Evolutionary conservation across 2,797 vertebrate species (phyloP).

Genomic region (Dipus sagitta): DNA sequence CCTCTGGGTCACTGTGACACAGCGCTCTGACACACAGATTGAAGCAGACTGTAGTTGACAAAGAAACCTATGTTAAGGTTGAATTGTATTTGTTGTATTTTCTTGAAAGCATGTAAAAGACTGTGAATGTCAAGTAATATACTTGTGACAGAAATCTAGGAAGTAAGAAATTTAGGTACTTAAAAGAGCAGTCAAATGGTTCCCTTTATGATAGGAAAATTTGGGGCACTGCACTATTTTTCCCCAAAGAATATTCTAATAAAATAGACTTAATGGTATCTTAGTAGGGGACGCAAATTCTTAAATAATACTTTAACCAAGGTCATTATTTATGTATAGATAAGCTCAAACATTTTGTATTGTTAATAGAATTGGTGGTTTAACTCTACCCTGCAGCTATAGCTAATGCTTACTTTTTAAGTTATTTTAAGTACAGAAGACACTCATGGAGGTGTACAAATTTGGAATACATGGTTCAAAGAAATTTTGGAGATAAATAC

Average conservation of each 20-base stretch:
- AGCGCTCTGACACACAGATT: not conserved
- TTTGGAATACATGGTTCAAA: not conserved
- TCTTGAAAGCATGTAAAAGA: constrained; percentile 20
- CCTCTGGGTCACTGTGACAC: constrained; percentile 38
- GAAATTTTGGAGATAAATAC: not conserved
- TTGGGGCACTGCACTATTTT: not conserved
- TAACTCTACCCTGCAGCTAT: not conserved
- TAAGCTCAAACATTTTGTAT: constrained; percentile 17
- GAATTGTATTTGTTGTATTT: constrained; percentile 63
- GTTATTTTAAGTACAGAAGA: not conserved
- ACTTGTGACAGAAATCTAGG: constrained; percentile 26
- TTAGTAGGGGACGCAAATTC: not conserved
- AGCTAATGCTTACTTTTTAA: not conserved
- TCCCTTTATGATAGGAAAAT: constrained; percentile 66
- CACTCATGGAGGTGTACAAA: not conserved
- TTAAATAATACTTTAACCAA: not conserved
- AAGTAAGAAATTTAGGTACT: constrained; percentile 60
- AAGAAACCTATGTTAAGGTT: constrained; percentile 48
- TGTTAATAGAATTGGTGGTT: not conserved
- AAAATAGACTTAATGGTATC: constrained; percentile 35
- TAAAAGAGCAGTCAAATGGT: not conserved
- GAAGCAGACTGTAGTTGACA: constrained; percentile 10
- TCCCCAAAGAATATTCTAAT: constrained; percentile 46
- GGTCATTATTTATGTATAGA: constrained; percentile 16
- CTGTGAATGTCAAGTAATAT: constrained; percentile 33